phyloP scores from a whole-genome alignment of 2,797 vertebrate genomes.

The Notolepis coatsorum region DNA sequence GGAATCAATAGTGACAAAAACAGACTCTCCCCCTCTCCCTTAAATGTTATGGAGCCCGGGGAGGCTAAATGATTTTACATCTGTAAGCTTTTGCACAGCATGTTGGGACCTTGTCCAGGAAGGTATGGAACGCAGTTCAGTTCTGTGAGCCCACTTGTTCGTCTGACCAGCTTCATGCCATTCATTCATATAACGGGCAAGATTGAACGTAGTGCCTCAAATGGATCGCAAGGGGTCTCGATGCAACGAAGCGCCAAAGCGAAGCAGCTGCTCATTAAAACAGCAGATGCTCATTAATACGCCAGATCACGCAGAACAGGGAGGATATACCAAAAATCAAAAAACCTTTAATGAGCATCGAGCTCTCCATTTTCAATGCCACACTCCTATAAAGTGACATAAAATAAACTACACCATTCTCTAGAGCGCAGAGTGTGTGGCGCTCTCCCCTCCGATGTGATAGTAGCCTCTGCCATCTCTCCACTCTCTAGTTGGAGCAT shows the following conservation, averaged over 20 bases:
- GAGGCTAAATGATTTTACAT: not conserved
- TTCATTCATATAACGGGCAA: not conserved
- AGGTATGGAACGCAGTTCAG: no score
- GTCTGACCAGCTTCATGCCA: no score
- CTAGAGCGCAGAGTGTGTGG: not conserved
- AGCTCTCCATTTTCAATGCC: no score
- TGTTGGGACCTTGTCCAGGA: no score
- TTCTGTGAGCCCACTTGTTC: no score
- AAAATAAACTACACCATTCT: not conserved
- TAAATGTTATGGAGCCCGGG: not conserved
- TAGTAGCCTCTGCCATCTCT: slow-evolving; percentile 32
- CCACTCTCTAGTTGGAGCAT: slow-evolving; percentile 55
- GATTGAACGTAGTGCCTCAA: slow-evolving; percentile 9
- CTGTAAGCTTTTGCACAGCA: not conserved
- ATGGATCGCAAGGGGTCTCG: slow-evolving; percentile 62
- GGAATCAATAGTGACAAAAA: slow-evolving; percentile 18
- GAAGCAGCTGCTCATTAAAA: slow-evolving; percentile 72
- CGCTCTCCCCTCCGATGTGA: not conserved
- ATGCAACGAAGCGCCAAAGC: slow-evolving; percentile 39
- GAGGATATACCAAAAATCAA: not conserved
- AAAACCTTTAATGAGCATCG: not conserved
- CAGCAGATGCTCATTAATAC: slow-evolving; percentile 71
- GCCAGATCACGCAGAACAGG: slow-evolving; percentile 34
- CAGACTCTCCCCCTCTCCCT: not conserved
- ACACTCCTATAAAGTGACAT: no score